Evolutionary conservation across 2,888 invertebrate genomes (phyloP), one percentile per base, ranked within the genome.

Genomic region (Acleris cristana): DNA sequence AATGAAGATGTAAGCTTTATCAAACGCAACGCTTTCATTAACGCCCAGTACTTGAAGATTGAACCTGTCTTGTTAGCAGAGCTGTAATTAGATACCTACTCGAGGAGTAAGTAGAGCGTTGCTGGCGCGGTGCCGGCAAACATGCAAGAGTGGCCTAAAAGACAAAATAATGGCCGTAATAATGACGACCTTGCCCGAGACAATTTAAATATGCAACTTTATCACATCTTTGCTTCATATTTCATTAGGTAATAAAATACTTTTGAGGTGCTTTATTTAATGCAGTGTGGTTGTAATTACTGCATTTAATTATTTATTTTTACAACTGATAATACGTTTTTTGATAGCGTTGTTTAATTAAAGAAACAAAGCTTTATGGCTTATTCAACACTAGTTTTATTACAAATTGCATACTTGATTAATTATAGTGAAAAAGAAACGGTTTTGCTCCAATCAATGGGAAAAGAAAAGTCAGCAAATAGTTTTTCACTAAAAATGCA

Each of bases 51-150:
- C 55, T 57, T 52, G 56, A 51, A 26, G 66, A 66, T 62, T 66
- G 66, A 66, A 62, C 61, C 52, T 54, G 56, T 62, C 49, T 65
- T 54, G 57, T 66, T 65, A 65, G 48, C 26, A 26, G 26, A 26
- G 26, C 65, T 65, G 64, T 62, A 65, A 69, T 69, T 66, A 69
- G 49, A 69, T 66, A 62, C 40, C 65, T 60, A 23, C 67, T 58
- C 58, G 65, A 72, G 69, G 55, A 55, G 54, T 77, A 85, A 86
- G 73, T 84, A 84, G 86, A 85, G 84, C 86, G 83, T 83, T 83
- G 76, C 83, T 64, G 18, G 71, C 69, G 34, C 54, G 34, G 34
- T 34, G 34, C 3, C 34, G 0, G 45, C 64, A 55, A 49, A n/a
- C 66, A 55, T 79, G 76, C 73, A 72, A 67, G 63, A 76, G 76